phyloP scores from a whole-genome alignment of 2,113 vertebrate genomes.

The Ammospiza caudacuta region DNA sequence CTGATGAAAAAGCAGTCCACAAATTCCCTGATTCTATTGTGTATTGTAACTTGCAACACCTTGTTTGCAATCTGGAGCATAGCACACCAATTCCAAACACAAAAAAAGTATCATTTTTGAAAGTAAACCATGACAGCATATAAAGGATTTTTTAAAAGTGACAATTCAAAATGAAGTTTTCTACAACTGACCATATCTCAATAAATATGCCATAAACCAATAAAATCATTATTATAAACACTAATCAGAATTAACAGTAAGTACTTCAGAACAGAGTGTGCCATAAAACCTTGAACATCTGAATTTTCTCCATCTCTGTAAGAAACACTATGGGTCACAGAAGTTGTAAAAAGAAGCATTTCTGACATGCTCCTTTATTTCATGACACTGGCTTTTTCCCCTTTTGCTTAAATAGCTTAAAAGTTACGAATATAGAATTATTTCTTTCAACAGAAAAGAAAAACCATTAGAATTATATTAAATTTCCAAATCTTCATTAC shows the following conservation, averaged over 20 bases:
- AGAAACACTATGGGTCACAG: neutral
- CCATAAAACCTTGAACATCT: neutral
- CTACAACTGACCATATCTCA: neutral
- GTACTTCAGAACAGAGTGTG: neutral
- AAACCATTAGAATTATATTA: neutral
- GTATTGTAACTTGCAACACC: neutral
- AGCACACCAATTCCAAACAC: neutral
- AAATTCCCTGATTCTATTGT: neutral
- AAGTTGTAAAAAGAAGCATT: neutral
- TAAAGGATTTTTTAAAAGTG: neutral
- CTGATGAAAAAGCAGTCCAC: neutral
- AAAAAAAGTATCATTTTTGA: fast-evolving
- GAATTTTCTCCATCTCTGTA: neutral
- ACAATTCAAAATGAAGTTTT: neutral
- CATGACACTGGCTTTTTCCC: neutral
- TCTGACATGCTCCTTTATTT: neutral
- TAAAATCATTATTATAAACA: neutral
- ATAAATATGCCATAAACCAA: neutral
- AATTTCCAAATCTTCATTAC: neutral
- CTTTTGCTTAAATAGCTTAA: neutral
- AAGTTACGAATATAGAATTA: neutral
- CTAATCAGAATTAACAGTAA: neutral
- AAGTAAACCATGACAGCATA: neutral
- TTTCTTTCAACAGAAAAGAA: neutral
- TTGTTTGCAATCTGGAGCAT: neutral